These are phyloP conservation scores for Nycteola revayana DNA, from an alignment of 2,888 invertebrate species.

Conservation along the genomic window DNA sequence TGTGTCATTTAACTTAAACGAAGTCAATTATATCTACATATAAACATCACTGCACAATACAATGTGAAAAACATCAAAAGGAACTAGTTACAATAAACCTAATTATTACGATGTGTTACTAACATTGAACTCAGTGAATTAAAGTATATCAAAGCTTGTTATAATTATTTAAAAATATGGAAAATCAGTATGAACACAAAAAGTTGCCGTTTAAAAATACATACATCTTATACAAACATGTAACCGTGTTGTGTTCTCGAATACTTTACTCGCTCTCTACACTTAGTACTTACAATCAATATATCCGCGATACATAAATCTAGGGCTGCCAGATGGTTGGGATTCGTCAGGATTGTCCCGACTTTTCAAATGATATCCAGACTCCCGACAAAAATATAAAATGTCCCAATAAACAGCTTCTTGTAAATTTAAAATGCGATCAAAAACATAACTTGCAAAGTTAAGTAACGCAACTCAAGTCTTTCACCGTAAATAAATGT, in stretches of 20 bases:
- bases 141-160: constrained; percentile 17
- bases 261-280: constrained; percentile 11
- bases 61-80: constrained; percentile 30
- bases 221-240: constrained; percentile 6
- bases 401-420: no score
- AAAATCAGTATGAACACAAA: constrained; percentile 30
- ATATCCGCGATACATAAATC: constrained; percentile 27
- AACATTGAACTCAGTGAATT: constrained; percentile 17
- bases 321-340: no score
- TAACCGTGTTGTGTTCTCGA: constrained; percentile 8
- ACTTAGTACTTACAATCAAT: constrained; percentile 22
- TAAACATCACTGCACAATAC: constrained; percentile 31
- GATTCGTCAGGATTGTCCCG: no score
- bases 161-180: constrained; percentile 14
- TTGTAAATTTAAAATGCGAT: no score
- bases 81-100: constrained; percentile 29
- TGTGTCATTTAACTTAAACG: constrained; percentile 20
- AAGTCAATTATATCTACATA: constrained; percentile 23
- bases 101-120: constrained; percentile 25
- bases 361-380: no score
- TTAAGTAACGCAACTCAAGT: no score
- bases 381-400: no score
- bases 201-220: constrained; percentile 21
- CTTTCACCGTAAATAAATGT: no score
- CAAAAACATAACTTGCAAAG: no score